Base-by-base conservation (phyloP, 2,797 vertebrate genomes). In the Glossophaga mutica region DNA sequence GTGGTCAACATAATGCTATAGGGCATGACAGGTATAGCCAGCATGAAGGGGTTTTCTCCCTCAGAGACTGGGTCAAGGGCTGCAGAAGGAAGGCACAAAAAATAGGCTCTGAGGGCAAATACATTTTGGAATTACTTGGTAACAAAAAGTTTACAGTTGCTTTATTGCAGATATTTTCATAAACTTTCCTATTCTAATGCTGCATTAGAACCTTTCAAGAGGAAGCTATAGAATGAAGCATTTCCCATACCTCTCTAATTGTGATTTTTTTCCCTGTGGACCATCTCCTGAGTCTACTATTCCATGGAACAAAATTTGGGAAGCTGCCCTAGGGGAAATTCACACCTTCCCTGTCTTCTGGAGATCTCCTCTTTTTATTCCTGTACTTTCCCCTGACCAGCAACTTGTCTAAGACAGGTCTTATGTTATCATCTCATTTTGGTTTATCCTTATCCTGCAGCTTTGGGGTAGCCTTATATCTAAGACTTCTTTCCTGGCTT, bases 101-200 rank as follows among this genome's bases (percentile, higher is more conserved):
- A 24, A 12, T 52, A 87, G 37, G 6, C 3, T 76, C 55, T 94
- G 29, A 77, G 3, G 22, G 12, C 5, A 94, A 95, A 70, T 79
- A 50, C 32, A 37, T 83, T 90, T 88, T 88, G 2, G 15, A 92
- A 96, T 92, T 73, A 85, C 16, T 90, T 92, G 52, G 1, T 86
- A 87, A 57, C 19, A 55, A 19, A 89, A 87, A 81, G 19, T 70
- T 88, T 55, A 67, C 18, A 88, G 3, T 14, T 82, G 10, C 2
- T 92, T 92, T 92, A 79, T 71, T 86, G 24, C 1, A 91, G 19
- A 15, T 86, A 59, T 94, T 78, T 91, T 55, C 42, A 86, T 21
- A 85, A 15, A 0, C 44, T 83, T 96, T 95, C 92, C n/a, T 92
- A 92, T 74, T 94, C n/a, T 83, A 94, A 74, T 89, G 9, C 15